Conservation (phyloP, 2,797 vertebrate species). For the Heterohyrax brucei region DNA sequence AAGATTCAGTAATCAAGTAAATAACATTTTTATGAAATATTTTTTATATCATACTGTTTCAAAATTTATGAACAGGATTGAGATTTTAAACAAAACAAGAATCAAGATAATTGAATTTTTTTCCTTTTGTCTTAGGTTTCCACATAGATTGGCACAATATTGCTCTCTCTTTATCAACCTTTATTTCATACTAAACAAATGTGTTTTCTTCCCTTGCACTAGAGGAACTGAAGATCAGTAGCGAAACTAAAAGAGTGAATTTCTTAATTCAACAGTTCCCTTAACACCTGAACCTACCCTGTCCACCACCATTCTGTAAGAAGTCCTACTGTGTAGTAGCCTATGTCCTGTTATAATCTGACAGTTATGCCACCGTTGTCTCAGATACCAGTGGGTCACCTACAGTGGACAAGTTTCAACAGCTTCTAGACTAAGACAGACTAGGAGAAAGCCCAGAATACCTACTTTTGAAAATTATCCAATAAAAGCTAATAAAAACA, state of each 20-base stretch:
- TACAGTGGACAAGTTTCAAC: too few relatives aligned
- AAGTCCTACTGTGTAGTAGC: too few relatives aligned
- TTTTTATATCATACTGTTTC: slow-evolving; percentile 30
- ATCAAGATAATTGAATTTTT: neutral
- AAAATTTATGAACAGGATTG: slow-evolving; percentile 19
- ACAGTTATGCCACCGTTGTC: too few relatives aligned
- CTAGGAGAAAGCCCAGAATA: too few relatives aligned
- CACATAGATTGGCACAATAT: neutral
- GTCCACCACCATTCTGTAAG: too few relatives aligned
- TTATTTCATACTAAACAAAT: neutral
- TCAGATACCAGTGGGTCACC: too few relatives aligned
- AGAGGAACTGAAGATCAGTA: neutral
- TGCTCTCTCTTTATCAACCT: neutral
- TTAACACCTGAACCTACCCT: neutral
- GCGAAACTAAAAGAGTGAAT: neutral
- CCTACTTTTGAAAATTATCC: too few relatives aligned
- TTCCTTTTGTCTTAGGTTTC: neutral
- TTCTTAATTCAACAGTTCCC: neutral
- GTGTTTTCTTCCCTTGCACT: neutral
- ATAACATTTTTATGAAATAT: neutral
- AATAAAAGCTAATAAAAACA: too few relatives aligned
- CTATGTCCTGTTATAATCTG: too few relatives aligned
- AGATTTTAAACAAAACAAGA: slow-evolving; percentile 19
- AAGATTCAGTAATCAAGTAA: neutral
- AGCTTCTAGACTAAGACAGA: too few relatives aligned